A percentile compares a stretch with the other conserved stretches of the same genome.
Conservation (phyloP, 2,797 vertebrate genomes). For the Tokudaia tokunoshimensis region DNA sequence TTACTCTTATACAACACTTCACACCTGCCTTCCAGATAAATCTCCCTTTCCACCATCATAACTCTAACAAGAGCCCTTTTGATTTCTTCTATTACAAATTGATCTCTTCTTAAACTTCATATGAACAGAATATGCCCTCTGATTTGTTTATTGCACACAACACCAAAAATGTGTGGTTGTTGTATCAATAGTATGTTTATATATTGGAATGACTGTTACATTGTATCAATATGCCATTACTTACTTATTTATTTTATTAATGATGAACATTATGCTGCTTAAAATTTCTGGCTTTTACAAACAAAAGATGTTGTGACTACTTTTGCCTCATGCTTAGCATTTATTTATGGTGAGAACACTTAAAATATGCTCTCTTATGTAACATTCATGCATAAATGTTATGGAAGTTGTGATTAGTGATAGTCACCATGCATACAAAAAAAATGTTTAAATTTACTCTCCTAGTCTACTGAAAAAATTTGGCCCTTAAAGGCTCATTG, state of each 20-base stretch:
- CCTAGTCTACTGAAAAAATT: not conserved
- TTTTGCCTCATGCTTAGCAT: not conserved
- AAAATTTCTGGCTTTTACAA: not conserved
- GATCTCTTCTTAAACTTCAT: not conserved
- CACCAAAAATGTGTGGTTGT: not conserved
- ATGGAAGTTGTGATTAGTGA: not conserved
- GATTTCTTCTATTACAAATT: conserved; percentile 3
- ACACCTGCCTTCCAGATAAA: not conserved
- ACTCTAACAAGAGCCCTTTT: not conserved
- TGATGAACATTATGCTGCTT: not conserved
- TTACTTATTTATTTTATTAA: not conserved
- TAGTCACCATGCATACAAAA: not conserved
- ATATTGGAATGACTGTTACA: not conserved
- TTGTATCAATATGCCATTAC: not conserved
- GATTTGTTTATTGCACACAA: not conserved
- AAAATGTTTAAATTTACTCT: not conserved
- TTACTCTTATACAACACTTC: not conserved
- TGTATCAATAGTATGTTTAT: not conserved
- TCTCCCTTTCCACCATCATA: not conserved
- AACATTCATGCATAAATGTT: not conserved
- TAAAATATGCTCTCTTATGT: not conserved
- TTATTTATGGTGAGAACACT: not conserved
- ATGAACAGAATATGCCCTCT: not conserved
- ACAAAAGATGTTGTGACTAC: not conserved
- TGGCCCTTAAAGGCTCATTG: not conserved